phyloP scores from a whole-genome alignment of 2,888 invertebrate genomes.

The Euspilapteryx auroguttella region DNA sequence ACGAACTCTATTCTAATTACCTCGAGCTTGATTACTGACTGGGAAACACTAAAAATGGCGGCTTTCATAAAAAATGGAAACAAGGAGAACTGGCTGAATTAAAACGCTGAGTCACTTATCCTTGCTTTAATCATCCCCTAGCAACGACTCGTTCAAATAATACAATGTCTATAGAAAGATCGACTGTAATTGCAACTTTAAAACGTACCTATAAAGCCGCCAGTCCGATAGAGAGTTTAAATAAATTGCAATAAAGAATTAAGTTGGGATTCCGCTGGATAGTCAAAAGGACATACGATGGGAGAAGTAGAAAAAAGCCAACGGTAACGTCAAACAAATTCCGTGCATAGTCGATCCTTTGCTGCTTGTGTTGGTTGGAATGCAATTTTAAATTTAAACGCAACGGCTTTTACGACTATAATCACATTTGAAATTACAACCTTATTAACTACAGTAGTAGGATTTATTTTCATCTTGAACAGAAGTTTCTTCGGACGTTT shows the following conservation, averaged over 20 bases:
- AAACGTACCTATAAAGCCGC: background rate
- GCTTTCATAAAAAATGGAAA: slow-evolving; percentile 36
- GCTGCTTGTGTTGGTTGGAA: slow-evolving; percentile 15
- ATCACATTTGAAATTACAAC: too few species aligned
- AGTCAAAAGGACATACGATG: slow-evolving; percentile 17
- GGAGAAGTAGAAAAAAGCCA: slow-evolving; percentile 24
- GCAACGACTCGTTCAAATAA: too few species aligned
- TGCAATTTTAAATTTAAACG: too few species aligned
- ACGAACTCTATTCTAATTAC: slow-evolving; percentile 1
- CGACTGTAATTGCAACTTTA: background rate
- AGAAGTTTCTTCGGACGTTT: too few species aligned
- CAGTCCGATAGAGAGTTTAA: slow-evolving; percentile 28
- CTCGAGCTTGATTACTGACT: background rate
- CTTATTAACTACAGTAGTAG: too few species aligned
- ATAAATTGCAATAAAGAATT: slow-evolving; percentile 44
- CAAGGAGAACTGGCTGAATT: slow-evolving; percentile 32
- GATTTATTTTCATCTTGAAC: too few species aligned
- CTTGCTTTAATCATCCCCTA: slow-evolving; percentile 42
- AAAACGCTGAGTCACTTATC: slow-evolving; percentile 43
- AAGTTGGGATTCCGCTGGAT: slow-evolving; percentile 18
- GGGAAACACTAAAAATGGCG: slow-evolving; percentile 17
- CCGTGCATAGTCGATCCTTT: slow-evolving; percentile 24
- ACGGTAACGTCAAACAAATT: slow-evolving; percentile 32
- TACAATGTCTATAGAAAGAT: too few species aligned
- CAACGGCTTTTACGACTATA: too few species aligned